Conservation (phyloP, 2,888 invertebrate genomes). For the Melipona bicolor region DNA sequence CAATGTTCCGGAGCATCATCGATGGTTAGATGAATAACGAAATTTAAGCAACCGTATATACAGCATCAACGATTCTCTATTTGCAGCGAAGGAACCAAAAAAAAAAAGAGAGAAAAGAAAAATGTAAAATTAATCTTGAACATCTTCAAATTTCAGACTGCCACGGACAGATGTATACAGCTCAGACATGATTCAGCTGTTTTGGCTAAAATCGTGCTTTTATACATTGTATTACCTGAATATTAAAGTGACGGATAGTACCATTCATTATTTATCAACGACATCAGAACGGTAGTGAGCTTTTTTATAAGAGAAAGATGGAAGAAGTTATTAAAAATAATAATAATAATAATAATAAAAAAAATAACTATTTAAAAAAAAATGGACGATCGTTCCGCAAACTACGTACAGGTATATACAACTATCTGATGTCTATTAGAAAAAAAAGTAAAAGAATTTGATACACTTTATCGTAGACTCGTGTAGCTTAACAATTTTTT, state of each 20-base stretch:
- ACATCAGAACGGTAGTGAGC: slow-evolving; percentile 58
- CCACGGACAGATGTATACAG: slow-evolving; percentile 31
- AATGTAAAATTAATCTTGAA: slow-evolving; percentile 15
- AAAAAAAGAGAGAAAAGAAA: not conserved
- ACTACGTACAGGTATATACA: slow-evolving; percentile 24
- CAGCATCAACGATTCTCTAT: slow-evolving; percentile 11
- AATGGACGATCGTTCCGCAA: slow-evolving; percentile 14
- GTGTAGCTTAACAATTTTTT: slow-evolving; percentile 60
- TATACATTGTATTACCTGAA: slow-evolving; percentile 50
- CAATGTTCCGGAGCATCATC: slow-evolving; percentile 26
- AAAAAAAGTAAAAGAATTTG: slow-evolving; percentile 35
- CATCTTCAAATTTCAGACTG: slow-evolving; percentile 39
- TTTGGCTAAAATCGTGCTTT: slow-evolving; percentile 39
- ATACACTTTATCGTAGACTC: slow-evolving; percentile 61
- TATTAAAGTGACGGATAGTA: slow-evolving; percentile 32
- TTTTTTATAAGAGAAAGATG: slow-evolving; percentile 49
- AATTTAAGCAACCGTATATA: slow-evolving; percentile 35
- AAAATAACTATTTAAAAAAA: not conserved
- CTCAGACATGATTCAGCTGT: slow-evolving; percentile 26
- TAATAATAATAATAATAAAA: not conserved
- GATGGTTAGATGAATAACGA: slow-evolving; percentile 7
- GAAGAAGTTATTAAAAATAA: slow-evolving; percentile 9
- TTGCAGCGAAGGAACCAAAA: not conserved
- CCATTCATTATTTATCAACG: slow-evolving; percentile 45
- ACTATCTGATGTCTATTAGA: slow-evolving; percentile 45